A percentile compares a stretch with the other conserved stretches of the same genome.
phyloP scores from a whole-genome alignment of 2,797 vertebrate genomes.

The Enteromius argenteus region DNA sequence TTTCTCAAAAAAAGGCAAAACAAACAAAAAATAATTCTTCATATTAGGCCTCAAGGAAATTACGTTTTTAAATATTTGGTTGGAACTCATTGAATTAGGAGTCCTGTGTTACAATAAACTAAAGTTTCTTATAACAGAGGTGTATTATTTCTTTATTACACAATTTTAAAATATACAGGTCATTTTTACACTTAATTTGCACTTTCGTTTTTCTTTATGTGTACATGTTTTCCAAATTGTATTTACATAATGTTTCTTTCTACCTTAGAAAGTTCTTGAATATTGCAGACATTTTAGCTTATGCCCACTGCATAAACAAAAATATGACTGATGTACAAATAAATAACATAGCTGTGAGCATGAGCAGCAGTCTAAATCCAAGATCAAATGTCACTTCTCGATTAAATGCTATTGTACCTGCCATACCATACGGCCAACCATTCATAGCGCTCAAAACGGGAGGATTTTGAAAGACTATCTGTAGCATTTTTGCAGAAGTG shows the following conservation, averaged over 20 bases:
- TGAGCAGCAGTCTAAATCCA: conserved; percentile 60
- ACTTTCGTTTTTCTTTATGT: conserved; percentile 54
- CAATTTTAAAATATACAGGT: conserved; percentile 55
- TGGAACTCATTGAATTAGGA: background rate
- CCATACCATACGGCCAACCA: conserved; percentile 63
- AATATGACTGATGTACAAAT: conserved; percentile 66
- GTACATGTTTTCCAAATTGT: conserved; percentile 57
- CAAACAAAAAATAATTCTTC: background rate
- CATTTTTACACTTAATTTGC: conserved; percentile 44
- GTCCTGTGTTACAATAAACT: background rate
- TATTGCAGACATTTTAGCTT: conserved; percentile 21
- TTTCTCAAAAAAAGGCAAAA: background rate
- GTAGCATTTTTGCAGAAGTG: conserved; percentile 77
- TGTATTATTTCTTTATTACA: background rate
- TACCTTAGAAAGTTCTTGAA: conserved; percentile 1
- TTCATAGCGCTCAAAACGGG: conserved; percentile 62
- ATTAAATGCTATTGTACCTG: conserved; percentile 67
- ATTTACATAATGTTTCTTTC: conserved; percentile 34
- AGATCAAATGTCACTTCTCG: conserved; percentile 63
- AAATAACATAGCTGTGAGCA: conserved; percentile 62
- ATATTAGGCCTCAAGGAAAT: conserved; percentile 20
- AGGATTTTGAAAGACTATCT: conserved; percentile 64
- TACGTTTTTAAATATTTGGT: conserved; percentile 8
- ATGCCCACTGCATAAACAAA: conserved; percentile 22
- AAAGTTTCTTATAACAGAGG: background rate